phyloP scores from a whole-genome alignment of 2,113 vertebrate genomes.

The Pseudolaguvia tuberculata region DNA sequence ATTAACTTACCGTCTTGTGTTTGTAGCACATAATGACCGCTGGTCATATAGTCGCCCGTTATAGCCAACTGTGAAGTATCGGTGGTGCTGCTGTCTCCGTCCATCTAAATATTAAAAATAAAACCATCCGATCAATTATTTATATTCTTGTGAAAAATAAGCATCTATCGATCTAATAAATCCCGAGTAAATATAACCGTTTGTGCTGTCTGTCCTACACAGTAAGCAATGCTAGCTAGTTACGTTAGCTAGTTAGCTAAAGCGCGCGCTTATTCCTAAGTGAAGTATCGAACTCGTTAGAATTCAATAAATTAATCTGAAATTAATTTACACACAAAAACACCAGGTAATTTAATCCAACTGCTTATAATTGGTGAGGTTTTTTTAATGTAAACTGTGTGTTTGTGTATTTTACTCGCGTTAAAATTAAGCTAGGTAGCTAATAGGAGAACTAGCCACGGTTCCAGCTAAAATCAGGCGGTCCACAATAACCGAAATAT shows the following conservation, averaged over 20 bases:
- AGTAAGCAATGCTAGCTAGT: neutral
- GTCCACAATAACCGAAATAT: neutral
- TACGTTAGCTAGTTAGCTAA: neutral
- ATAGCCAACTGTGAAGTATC: constrained; percentile 95
- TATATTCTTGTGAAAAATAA: neutral
- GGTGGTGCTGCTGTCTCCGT: constrained; percentile 90
- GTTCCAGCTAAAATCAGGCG: neutral
- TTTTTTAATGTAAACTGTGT: too few species aligned
- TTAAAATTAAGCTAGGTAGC: neutral
- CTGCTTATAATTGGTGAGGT: too few species aligned
- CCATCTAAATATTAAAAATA: constrained; percentile 76
- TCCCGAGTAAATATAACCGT: neutral
- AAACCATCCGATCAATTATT: neutral
- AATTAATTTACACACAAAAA: neutral
- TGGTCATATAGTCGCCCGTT: constrained; percentile 87
- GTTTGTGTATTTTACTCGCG: neutral
- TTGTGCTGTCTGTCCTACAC: too few species aligned
- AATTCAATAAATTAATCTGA: neutral
- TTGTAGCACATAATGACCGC: constrained; percentile 92
- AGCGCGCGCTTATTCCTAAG: neutral
- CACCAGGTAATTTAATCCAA: too few species aligned
- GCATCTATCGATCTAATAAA: neutral
- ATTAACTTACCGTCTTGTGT: constrained; percentile 83
- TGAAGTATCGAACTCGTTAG: neutral
- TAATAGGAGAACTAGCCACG: neutral